Evolutionary conservation across 2,113 vertebrate species (phyloP).

Genomic region (Sylvia atricapilla): DNA sequence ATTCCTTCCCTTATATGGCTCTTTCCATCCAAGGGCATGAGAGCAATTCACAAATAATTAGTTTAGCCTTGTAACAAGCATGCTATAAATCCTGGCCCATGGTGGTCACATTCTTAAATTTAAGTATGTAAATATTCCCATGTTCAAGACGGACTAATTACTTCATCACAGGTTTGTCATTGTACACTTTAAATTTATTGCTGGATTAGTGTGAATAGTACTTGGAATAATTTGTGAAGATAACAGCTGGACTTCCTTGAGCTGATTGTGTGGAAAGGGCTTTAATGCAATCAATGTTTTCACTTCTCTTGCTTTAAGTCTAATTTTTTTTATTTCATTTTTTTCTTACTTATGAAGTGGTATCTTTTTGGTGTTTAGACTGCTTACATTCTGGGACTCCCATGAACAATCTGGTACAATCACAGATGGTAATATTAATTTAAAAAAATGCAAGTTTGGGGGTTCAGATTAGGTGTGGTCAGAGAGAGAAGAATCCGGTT

Average conservation of each 20-base stretch:
- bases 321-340: not conserved
- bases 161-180: not conserved
- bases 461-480: not conserved
- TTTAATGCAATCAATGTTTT: not conserved
- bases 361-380: not conserved
- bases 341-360: not conserved
- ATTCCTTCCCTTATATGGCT: constrained; percentile 51
- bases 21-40: constrained; percentile 39
- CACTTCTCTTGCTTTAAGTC: not conserved
- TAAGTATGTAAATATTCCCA: constrained; percentile 26
- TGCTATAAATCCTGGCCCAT: not conserved
- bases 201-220: not conserved
- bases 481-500: not conserved
- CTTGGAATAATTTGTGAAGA: not conserved
- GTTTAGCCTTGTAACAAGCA: constrained; percentile 37
- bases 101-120: constrained; percentile 5
- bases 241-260: not conserved
- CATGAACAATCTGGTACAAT: not conserved
- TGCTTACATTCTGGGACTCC: not conserved
- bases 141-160: not conserved
- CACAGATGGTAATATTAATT: not conserved
- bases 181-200: not conserved
- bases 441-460: not conserved
- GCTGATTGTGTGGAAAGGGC: not conserved
- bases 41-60: constrained; percentile 60